Evolutionary conservation across 2,888 invertebrate genomes (phyloP).

Genomic region (Synanthedon tipuliformis): DNA sequence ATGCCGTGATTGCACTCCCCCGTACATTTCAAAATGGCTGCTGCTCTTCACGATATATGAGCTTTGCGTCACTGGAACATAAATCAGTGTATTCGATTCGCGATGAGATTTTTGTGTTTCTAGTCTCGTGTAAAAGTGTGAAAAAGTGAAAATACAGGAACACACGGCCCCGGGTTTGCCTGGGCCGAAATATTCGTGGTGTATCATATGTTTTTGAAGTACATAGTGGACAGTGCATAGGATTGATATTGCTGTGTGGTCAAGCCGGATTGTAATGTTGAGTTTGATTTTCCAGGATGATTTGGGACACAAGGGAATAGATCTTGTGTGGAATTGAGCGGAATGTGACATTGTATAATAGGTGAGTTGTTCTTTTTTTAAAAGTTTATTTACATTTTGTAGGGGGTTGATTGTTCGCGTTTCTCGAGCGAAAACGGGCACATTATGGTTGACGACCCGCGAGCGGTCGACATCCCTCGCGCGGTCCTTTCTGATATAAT

Average conservation of each 20-base stretch:
- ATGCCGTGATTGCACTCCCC: conserved; percentile 70
- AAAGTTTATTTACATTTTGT: conserved; percentile 60
- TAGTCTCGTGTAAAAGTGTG: conserved; percentile 49
- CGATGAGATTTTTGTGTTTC: conserved; percentile 47
- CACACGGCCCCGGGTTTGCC: conserved; percentile 39
- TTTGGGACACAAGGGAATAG: conserved; percentile 59
- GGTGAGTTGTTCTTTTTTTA: conserved; percentile 47
- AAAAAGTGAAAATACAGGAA: conserved; percentile 43
- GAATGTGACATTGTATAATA: conserved; percentile 71
- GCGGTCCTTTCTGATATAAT: conserved; percentile 22
- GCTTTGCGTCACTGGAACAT: conserved; percentile 73
- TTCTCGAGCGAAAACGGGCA: conserved; percentile 53
- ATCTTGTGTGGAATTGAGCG: conserved; percentile 64
- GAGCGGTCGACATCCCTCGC: conserved; percentile 29
- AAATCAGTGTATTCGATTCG: conserved; percentile 59
- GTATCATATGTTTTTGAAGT: conserved; percentile 69
- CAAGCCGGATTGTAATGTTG: conserved; percentile 63
- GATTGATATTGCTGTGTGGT: conserved; percentile 66
- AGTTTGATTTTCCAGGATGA: conserved; percentile 62
- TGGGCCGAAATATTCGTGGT: conserved; percentile 51
- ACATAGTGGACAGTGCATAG: conserved; percentile 60
- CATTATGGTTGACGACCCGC: conserved; percentile 42
- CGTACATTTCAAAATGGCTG: conserved; percentile 73
- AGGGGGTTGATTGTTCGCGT: conserved; percentile 31
- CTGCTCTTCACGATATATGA: conserved; percentile 70